Base-by-base conservation (phyloP, 1,140 invertebrate genomes). In the Nylanderia fulva region DNA sequence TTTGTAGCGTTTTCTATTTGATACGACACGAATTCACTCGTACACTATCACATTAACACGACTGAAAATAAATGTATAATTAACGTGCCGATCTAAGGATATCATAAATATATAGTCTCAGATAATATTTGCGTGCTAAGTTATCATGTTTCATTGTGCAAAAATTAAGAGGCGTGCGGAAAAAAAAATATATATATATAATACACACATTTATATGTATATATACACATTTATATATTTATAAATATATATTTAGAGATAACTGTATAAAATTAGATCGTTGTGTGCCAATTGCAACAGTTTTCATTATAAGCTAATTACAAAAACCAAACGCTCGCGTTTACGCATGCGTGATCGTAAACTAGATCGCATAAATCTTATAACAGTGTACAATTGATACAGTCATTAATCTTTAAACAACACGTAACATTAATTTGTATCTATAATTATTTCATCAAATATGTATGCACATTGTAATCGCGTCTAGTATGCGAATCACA, bases 241-340 rank as follows among this genome's bases (percentile, higher is more conserved):
- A 33, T 33, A 33, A 33, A 33, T 33, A 33, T 24, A 66, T 15
- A 42, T 68, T 39, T 4, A 27, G 36, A n/a, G 27, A 83, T 80
- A 89, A 88, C 68, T 84, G 69, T 86, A 79, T 63, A 29, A 71
- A 56, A 69, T n/a, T 69, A 39, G 64, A 71, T 8, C 48, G 24
- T 69, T 21, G 21, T 71, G 66, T 52, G 64, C 64, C 64, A 71
- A 71, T 69, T 42, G 33, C 48, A 42, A 42, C 18, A 71, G 52
- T 71, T 71, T 69, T 33, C 48, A 80, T 69, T 56, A 69, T 39
- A 33, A 80, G 6, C 15, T 56, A 42, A 80, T 80, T 71, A 69
- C 64, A 24, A 45, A 69, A 29, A 27, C 27, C 48, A 69, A 79
- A 69, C 64, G 33, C 56, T 80, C 6, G 42, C 29, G 39, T 45